These are phyloP conservation scores for Chromobotia macracanthus DNA, from an alignment of 2,797 vertebrate species.

Conservation along the genomic window DNA sequence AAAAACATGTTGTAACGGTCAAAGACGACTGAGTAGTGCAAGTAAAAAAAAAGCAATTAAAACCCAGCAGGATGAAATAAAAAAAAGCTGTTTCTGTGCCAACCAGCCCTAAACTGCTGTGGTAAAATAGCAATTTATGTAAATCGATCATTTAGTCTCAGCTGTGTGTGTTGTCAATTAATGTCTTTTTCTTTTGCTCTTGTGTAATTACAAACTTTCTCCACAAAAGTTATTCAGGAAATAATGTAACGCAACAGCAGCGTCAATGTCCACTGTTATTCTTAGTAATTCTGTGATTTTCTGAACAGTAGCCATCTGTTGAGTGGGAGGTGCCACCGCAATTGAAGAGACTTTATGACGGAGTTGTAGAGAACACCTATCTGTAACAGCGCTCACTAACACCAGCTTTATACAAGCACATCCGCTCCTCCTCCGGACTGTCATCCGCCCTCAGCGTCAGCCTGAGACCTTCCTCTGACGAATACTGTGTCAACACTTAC, in stretches of 20 bases:
- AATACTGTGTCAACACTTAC: constrained; percentile 19
- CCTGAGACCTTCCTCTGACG: neutral
- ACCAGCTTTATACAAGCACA: constrained; percentile 16
- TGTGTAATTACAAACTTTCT: constrained; percentile 20
- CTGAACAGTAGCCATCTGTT: constrained; percentile 55
- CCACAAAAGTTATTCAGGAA: constrained; percentile 1
- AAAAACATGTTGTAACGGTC: too few relatives aligned
- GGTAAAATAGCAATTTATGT: neutral
- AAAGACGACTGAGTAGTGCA: too few relatives aligned
- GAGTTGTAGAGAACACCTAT: constrained; percentile 24
- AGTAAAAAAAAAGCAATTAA: too few relatives aligned
- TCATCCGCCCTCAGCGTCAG: neutral
- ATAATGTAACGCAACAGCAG: constrained; percentile 7
- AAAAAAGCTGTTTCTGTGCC: too few relatives aligned
- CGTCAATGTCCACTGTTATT: constrained; percentile 30
- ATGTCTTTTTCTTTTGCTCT: neutral
- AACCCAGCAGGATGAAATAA: too few relatives aligned
- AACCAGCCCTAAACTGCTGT: too few relatives aligned
- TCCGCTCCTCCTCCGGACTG: neutral
- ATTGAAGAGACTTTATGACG: constrained; percentile 23
- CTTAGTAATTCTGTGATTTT: constrained; percentile 31
- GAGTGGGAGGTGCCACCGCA: constrained; percentile 28
- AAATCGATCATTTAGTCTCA: neutral
- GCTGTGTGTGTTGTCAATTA: neutral
- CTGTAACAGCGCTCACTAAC: constrained; percentile 14